Percentiles rank a stretch among this genome's conserved stretches.
Conservation (phyloP, 1,140 invertebrate genomes). For the Drosophila dunni region DNA sequence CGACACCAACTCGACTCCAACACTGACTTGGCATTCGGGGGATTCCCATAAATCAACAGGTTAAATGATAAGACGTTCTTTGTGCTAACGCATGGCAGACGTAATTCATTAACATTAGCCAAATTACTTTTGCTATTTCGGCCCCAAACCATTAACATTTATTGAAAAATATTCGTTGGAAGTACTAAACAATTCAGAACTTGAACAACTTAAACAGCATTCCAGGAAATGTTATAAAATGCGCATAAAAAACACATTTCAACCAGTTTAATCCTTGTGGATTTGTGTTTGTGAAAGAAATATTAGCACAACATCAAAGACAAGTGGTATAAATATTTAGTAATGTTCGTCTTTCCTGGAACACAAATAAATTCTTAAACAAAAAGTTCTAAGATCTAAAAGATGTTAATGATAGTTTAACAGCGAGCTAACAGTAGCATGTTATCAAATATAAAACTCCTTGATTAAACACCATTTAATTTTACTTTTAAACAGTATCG, state of each 20-base stretch:
- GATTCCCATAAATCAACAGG: constrained; percentile 55
- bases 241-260: background rate
- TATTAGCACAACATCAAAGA: background rate
- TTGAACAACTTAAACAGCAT: background rate
- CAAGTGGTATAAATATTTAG: background rate
- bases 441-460: too few species aligned
- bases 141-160: constrained; percentile 11
- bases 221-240: background rate
- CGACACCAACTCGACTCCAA: constrained; percentile 2
- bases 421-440: too few species aligned
- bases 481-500: too few species aligned
- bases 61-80: constrained; percentile 47
- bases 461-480: background rate
- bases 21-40: constrained; percentile 1
- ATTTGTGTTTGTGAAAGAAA: background rate
- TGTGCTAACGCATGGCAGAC: constrained; percentile 37
- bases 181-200: constrained; percentile 1
- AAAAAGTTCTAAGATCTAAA: background rate
- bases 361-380: background rate
- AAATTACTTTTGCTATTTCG: constrained; percentile 41
- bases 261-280: background rate
- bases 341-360: background rate
- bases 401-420: too few species aligned
- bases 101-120: constrained; percentile 58
- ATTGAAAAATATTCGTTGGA: constrained; percentile 19